Conservation (phyloP, 2,113 vertebrate species). For the Rhineura floridana region DNA sequence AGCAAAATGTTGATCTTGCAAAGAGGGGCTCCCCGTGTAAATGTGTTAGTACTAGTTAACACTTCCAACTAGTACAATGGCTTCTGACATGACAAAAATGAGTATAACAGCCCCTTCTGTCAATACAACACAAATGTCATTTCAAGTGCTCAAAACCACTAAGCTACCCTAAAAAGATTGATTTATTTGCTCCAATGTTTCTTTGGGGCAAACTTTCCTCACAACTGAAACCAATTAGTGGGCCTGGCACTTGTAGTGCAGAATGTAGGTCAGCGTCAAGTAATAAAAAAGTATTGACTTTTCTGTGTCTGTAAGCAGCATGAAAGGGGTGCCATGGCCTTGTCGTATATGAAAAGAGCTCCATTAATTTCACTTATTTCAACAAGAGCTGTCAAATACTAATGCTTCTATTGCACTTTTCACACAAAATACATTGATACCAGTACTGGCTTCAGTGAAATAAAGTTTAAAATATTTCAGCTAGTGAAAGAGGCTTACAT, state of each 20-base stretch:
- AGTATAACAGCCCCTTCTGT: slow-evolving; percentile 63
- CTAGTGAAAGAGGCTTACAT: slow-evolving; percentile 59
- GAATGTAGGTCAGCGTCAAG: slow-evolving; percentile 89
- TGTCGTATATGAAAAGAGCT: slow-evolving; percentile 89
- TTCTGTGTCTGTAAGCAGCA: slow-evolving; percentile 89
- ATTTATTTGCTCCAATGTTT: slow-evolving; percentile 88
- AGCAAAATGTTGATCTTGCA: slow-evolving; percentile 53
- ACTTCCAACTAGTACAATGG: slow-evolving; percentile 63
- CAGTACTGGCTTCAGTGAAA: slow-evolving; percentile 75
- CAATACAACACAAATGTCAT: slow-evolving; percentile 71
- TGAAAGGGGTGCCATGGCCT: slow-evolving; percentile 88
- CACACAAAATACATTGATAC: slow-evolving; percentile 84
- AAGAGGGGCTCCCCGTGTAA: slow-evolving; percentile 53
- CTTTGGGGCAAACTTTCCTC: slow-evolving; percentile 87
- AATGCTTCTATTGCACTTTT: slow-evolving; percentile 87
- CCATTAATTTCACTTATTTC: slow-evolving; percentile 94
- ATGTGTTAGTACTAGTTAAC: slow-evolving; percentile 58
- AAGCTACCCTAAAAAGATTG: slow-evolving; percentile 85
- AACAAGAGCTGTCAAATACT: slow-evolving; percentile 86
- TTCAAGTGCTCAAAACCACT: slow-evolving; percentile 76
- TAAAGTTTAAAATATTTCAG: slow-evolving; percentile 84
- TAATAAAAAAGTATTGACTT: slow-evolving; percentile 95
- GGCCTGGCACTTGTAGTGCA: slow-evolving; percentile 85
- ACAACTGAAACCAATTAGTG: slow-evolving; percentile 90
- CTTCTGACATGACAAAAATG: slow-evolving; percentile 71